Evolutionary conservation across 2,113 vertebrate species (phyloP).

Genomic region (Caretta caretta): DNA sequence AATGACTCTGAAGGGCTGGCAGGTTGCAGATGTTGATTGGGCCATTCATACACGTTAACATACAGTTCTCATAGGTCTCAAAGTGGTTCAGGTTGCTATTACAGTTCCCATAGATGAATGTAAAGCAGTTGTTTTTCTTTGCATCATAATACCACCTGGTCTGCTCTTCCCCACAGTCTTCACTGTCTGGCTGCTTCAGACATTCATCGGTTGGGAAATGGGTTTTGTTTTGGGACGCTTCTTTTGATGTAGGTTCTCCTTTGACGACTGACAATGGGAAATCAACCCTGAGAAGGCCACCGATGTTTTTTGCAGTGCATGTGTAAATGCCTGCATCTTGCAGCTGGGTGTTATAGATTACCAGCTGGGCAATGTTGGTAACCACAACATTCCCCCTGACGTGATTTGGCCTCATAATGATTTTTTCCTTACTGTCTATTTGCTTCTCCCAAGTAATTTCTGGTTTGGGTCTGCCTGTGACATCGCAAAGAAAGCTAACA

Average conservation of each 20-base stretch:
- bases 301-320: conserved; percentile 88
- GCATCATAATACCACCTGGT: conserved; percentile 92
- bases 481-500: conserved; percentile 93
- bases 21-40: conserved; percentile 87
- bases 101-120: conserved; percentile 87
- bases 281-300: conserved; percentile 84
- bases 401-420: conserved; percentile 91
- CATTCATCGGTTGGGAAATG: conserved; percentile 87
- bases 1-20: conserved; percentile 91
- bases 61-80: conserved; percentile 89
- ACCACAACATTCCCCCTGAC: conserved; percentile 93
- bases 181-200: conserved; percentile 82
- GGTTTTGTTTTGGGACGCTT: conserved; percentile 80
- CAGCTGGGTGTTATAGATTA: conserved; percentile 92
- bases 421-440: conserved; percentile 81
- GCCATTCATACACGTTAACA: conserved; percentile 90
- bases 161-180: conserved; percentile 90
- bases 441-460: conserved; percentile 96
- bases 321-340: conserved; percentile 91
- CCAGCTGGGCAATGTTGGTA: conserved; percentile 94
- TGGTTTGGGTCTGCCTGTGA: conserved; percentile 86
- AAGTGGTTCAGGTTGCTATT: conserved; percentile 89
- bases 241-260: conserved; percentile 70
- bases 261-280: conserved; percentile 89
- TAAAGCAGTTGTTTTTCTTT: conserved; percentile 93